phyloP scores from a whole-genome alignment of 2,113 vertebrate genomes.

The Phoenicopterus ruber region DNA sequence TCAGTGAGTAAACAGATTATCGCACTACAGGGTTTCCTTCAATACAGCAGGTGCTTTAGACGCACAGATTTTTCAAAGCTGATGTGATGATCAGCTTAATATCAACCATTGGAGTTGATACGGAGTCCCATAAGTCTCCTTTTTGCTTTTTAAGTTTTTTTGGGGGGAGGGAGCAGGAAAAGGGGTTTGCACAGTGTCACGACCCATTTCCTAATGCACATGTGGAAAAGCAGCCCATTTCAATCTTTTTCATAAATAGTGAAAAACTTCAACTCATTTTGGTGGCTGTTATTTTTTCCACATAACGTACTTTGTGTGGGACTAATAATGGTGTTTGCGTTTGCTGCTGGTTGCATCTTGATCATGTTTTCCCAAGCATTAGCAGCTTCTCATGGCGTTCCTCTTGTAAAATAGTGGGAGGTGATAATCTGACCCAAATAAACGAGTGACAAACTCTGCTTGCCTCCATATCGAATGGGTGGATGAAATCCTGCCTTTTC shows the following conservation, averaged over 20 bases:
- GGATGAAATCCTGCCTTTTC: not conserved
- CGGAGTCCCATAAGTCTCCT: not conserved
- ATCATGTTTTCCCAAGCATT: not conserved
- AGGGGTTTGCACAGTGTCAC: not conserved
- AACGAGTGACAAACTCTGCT: not conserved
- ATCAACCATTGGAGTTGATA: not conserved
- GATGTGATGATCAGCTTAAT: not conserved
- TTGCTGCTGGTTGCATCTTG: not conserved
- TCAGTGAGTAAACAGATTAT: not conserved
- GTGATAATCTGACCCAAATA: not conserved
- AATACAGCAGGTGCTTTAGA: not conserved
- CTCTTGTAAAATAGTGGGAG: not conserved
- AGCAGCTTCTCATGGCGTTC: not conserved
- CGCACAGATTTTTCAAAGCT: not conserved
- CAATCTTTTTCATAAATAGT: not conserved
- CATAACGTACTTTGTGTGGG: not conserved
- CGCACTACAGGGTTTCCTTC: not conserved
- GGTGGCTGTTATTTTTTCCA: not conserved
- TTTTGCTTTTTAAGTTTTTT: not conserved
- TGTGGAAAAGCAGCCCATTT: not conserved
- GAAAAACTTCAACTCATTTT: not conserved
- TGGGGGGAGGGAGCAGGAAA: not conserved
- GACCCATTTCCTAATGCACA: not conserved
- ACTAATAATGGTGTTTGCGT: not conserved
- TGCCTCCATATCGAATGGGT: fast-evolving